Conservation (phyloP, 2,797 vertebrate genomes). For the Chelon labrosus region DNA sequence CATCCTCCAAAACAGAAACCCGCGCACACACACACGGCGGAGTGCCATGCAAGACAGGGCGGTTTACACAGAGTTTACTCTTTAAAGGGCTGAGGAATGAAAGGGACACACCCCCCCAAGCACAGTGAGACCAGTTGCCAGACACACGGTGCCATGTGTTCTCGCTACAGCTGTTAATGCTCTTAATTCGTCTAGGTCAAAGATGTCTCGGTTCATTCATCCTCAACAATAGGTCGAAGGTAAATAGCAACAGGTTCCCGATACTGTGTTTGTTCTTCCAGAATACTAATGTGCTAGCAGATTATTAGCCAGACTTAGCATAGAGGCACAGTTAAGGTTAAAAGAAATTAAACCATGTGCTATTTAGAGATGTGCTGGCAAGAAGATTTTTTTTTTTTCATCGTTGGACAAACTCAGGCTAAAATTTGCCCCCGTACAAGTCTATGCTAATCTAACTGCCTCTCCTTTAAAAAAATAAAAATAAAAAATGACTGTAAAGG, state of each 20-base stretch:
- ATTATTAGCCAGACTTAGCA: too few species aligned
- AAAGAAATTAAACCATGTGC: too few species aligned
- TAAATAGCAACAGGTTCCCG: slow-evolving; percentile 9
- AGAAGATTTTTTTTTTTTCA: too few species aligned
- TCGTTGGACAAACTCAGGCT: too few species aligned
- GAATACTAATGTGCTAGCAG: too few species aligned
- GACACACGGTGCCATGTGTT: slow-evolving; percentile 14
- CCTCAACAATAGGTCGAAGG: slow-evolving; percentile 26
- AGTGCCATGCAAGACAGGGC: slow-evolving; percentile 23
- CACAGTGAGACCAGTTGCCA: slow-evolving; percentile 23
- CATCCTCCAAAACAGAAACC: slow-evolving; percentile 13
- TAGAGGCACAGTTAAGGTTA: too few species aligned
- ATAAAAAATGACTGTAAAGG: too few species aligned
- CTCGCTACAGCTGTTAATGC: slow-evolving; percentile 26
- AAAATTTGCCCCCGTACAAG: too few species aligned
- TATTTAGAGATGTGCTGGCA: too few species aligned
- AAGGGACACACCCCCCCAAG: slow-evolving; percentile 1
- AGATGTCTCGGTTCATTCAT: slow-evolving; percentile 30
- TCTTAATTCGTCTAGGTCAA: slow-evolving; percentile 39
- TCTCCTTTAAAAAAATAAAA: too few species aligned
- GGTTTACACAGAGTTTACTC: slow-evolving; percentile 60
- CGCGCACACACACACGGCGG: neutral
- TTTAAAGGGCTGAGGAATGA: slow-evolving; percentile 47
- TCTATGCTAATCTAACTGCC: too few species aligned
- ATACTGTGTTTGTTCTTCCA: neutral